Conservation (phyloP, 2,113 vertebrate genomes). For the Symphodus melops region DNA sequence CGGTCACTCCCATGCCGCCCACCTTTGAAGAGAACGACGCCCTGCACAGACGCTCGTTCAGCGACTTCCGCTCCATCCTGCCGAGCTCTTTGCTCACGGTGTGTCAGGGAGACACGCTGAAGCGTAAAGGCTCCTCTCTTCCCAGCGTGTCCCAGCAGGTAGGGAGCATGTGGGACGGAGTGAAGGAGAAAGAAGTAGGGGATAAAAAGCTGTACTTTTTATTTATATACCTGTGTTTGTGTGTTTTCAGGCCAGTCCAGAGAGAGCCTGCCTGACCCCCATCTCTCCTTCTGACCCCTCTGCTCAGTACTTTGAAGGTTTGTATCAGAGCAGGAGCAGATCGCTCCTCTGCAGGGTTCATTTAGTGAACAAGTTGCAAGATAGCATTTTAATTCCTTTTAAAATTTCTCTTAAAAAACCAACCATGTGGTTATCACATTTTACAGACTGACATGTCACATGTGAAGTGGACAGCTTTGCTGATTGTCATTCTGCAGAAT, state of each 20-base stretch:
- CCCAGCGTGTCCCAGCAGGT: conserved; percentile 91
- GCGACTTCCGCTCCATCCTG: conserved; percentile 97
- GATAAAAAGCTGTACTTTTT: neutral
- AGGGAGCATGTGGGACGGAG: neutral
- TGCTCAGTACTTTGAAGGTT: conserved; percentile 95
- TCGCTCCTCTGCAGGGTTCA: too few species aligned
- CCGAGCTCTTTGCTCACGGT: conserved; percentile 92
- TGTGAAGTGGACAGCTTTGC: too few species aligned
- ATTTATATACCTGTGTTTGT: neutral
- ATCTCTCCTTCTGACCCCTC: conserved; percentile 89
- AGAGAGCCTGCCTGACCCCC: conserved; percentile 87
- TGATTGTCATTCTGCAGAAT: too few species aligned
- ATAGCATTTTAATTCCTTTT: too few species aligned
- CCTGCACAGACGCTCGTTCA: conserved; percentile 91
- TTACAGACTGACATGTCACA: too few species aligned
- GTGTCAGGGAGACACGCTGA: conserved; percentile 91
- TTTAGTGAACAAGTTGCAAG: too few species aligned
- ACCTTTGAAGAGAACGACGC: conserved; percentile 86
- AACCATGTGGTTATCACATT: too few species aligned
- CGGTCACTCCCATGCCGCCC: conserved; percentile 79
- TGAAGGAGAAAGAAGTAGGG: neutral
- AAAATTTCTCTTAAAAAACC: too few species aligned
- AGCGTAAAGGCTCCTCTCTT: conserved; percentile 88
- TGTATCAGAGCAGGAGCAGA: neutral
- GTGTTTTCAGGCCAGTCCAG: conserved; percentile 91